phyloP scores from a whole-genome alignment of 1,140 invertebrate species.

The Varroa destructor region DNA sequence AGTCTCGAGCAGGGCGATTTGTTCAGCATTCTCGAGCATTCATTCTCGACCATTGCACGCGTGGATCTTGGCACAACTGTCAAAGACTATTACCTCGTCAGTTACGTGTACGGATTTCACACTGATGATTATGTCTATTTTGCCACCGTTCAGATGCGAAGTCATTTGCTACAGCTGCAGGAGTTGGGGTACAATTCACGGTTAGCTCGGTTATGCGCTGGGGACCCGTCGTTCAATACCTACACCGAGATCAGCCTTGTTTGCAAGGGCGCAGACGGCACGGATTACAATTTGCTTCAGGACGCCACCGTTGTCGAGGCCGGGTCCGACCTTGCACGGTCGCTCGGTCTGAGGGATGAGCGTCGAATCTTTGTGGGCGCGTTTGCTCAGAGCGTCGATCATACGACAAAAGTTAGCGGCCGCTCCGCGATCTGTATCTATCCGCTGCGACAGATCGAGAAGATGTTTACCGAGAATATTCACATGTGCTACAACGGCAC shows the following conservation, averaged over 20 bases:
- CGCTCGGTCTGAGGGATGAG: constrained; percentile 59
- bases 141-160: constrained; percentile 81
- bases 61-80: constrained; percentile 78
- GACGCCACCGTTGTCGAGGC: constrained; percentile 71
- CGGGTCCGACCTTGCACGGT: constrained; percentile 60
- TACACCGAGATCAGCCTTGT: constrained; percentile 87
- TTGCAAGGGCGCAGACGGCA: constrained; percentile 53
- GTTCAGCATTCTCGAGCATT: constrained; percentile 53
- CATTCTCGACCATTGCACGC: constrained; percentile 67
- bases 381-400: constrained; percentile 68
- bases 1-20: constrained; percentile 51
- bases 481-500: constrained; percentile 92
- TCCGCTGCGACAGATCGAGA: constrained; percentile 66
- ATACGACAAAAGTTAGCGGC: constrained; percentile 57
- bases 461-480: constrained; percentile 86
- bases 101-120: constrained; percentile 90
- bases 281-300: constrained; percentile 72
- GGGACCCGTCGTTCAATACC: constrained; percentile 75
- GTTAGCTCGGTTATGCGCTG: constrained; percentile 76
- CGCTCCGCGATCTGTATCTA: constrained; percentile 59
- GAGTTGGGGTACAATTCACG: constrained; percentile 83
- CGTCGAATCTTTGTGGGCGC: constrained; percentile 63
- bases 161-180: constrained; percentile 61
- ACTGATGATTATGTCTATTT: constrained; percentile 88
- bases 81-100: constrained; percentile 76